Evolutionary conservation across 37 sponge, comb jelly and placozoan species (phyloP).

Genomic region (Crambe crambe): DNA sequence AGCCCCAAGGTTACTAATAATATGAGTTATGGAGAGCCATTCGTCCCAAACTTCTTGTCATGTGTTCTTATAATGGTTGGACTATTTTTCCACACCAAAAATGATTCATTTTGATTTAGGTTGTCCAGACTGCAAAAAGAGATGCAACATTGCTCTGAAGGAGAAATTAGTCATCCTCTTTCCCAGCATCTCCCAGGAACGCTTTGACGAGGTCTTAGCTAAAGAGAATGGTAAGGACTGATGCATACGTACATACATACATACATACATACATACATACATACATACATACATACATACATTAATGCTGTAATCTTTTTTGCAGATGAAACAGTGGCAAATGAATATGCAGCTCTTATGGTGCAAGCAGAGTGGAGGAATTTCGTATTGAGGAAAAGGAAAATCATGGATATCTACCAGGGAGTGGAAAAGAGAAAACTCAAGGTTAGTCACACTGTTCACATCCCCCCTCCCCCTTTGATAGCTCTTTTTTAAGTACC

Average conservation of each 20-base stretch:
- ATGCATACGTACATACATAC: too few relatives aligned
- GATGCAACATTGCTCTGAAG: slow-evolving; percentile 23
- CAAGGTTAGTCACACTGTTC: background rate
- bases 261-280: too few relatives aligned
- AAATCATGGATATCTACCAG: background rate
- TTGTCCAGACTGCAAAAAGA: slow-evolving; percentile 8
- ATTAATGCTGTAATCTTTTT: background rate
- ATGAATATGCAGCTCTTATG: slow-evolving; percentile 43
- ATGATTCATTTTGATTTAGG: slow-evolving; percentile 18
- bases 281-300: too few relatives aligned
- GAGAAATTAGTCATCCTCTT: slow-evolving; percentile 28
- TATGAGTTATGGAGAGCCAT: too few relatives aligned
- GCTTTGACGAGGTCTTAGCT: slow-evolving; percentile 36
- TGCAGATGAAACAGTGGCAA: slow-evolving; percentile 21
- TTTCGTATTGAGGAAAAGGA: slow-evolving; percentile 7
- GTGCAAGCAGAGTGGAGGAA: slow-evolving; percentile 36
- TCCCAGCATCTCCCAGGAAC: slow-evolving; percentile 10
- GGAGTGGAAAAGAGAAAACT: background rate
- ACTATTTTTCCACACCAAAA: too few relatives aligned
- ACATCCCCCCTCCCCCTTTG: background rate
- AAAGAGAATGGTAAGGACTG: slow-evolving; percentile 6
- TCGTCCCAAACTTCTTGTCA: too few relatives aligned
- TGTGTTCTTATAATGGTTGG: too few relatives aligned
- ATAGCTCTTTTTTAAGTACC: background rate
- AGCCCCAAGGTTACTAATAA: too few relatives aligned